These are phyloP conservation scores for Xenops minutus DNA, from an alignment of 2,797 vertebrate species.

Conservation along the genomic window DNA sequence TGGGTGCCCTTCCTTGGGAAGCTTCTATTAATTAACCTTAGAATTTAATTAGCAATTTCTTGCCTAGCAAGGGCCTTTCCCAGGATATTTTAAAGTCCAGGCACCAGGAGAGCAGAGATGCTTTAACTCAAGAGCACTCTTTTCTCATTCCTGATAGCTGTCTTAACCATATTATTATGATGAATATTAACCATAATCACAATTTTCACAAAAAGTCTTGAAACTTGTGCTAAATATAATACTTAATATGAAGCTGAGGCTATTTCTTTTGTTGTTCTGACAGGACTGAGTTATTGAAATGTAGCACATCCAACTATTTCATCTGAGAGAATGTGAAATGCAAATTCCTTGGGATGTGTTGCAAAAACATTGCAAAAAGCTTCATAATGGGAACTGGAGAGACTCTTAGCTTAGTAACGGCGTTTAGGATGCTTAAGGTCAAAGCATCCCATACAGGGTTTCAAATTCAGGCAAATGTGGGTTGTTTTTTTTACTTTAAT, in stretches of 20 bases:
- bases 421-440: background rate
- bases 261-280: slow-evolving; percentile 8
- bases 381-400: background rate
- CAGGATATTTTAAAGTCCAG: background rate
- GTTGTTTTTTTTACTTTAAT: background rate
- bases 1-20: background rate
- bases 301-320: background rate
- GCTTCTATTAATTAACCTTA: background rate
- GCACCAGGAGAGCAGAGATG: background rate
- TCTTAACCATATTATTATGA: background rate
- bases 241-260: background rate
- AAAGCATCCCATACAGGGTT: background rate
- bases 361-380: background rate
- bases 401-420: background rate
- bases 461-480: slow-evolving; percentile 11
- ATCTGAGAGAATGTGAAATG: slow-evolving; percentile 9
- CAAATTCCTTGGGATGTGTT: background rate
- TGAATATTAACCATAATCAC: background rate
- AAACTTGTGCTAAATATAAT: background rate
- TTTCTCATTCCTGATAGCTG: background rate
- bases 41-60: background rate
- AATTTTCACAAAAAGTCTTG: background rate
- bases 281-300: background rate
- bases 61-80: background rate
- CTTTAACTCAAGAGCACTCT: background rate